These are phyloP conservation scores for Fulmarus glacialis DNA, from an alignment of 2,113 vertebrate genomes.

Conservation along the genomic window DNA sequence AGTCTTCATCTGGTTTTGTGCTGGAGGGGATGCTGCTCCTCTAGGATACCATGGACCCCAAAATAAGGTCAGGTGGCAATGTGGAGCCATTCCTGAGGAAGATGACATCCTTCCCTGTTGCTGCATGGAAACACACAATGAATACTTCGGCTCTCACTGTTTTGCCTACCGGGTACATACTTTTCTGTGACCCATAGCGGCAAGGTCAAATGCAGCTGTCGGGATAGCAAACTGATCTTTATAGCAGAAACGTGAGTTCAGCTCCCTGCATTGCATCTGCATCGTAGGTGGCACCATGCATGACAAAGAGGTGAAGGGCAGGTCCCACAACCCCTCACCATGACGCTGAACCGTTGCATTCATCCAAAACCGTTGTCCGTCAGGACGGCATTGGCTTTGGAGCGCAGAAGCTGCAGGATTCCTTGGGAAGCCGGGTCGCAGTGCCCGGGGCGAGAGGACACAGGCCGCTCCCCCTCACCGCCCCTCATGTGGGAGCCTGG, in stretches of 20 bases:
- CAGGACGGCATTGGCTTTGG: not conserved
- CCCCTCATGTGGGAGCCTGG: not conserved
- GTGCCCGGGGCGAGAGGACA: rapidly evolving
- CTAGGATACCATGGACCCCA: rapidly evolving
- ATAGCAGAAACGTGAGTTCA: rapidly evolving
- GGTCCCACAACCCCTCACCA: not conserved
- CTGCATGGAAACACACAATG: not conserved
- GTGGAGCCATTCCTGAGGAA: not conserved
- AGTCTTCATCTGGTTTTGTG: not conserved
- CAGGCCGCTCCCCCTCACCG: not conserved
- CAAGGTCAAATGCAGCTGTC: not conserved
- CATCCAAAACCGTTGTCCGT: rapidly evolving
- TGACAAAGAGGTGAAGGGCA: not conserved
- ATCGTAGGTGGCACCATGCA: rapidly evolving
- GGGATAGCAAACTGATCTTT: rapidly evolving
- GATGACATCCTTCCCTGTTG: not conserved
- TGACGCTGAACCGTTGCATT: rapidly evolving
- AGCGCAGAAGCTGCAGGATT: not conserved
- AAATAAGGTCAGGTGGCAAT: not conserved
- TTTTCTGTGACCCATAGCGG: not conserved
- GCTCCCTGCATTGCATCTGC: not conserved
- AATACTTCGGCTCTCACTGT: not conserved
- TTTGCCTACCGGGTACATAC: not conserved
- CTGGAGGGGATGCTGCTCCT: not conserved
- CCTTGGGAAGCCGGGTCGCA: not conserved